Evolutionary conservation across 2,888 invertebrate species (phyloP).

Genomic region (Abscondita cerata): DNA sequence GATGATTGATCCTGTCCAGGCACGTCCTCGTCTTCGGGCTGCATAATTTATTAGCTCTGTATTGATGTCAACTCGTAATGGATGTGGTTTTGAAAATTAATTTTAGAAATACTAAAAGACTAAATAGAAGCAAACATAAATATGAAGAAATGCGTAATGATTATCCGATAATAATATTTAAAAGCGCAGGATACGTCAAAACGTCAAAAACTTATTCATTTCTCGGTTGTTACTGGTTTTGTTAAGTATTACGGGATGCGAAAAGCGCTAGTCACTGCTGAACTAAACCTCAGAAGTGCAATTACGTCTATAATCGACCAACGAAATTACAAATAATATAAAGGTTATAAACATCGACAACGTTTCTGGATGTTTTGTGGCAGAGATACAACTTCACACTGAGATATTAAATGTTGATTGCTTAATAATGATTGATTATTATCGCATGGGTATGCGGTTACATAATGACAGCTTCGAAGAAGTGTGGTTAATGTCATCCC

Average conservation of each 20-base stretch:
- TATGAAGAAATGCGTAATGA: constrained; percentile 37
- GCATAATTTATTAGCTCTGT: constrained; percentile 47
- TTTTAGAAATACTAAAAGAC: constrained; percentile 53
- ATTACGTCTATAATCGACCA: constrained; percentile 48
- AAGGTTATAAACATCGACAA: constrained; percentile 31
- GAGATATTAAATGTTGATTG: constrained; percentile 49
- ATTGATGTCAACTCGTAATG: constrained; percentile 52
- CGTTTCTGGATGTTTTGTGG: constrained; percentile 39
- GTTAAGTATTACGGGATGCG: constrained; percentile 39
- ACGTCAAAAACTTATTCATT: constrained; percentile 5
- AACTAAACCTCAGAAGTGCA: constrained; percentile 48
- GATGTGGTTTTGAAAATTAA: constrained; percentile 54
- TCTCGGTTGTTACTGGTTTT: constrained; percentile 9
- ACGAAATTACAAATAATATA: constrained; percentile 31
- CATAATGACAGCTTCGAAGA: constrained; percentile 48
- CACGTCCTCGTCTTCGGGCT: constrained; percentile 40
- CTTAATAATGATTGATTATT: constrained; percentile 51
- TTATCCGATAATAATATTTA: constrained; percentile 1
- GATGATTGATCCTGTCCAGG: constrained; percentile 46
- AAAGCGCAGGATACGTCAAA: constrained; percentile 4
- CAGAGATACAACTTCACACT: constrained; percentile 45
- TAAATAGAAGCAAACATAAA: constrained; percentile 40
- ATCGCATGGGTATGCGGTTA: constrained; percentile 38
- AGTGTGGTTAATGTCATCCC: constrained; percentile 5
- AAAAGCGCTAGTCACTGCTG: constrained; percentile 52